These are phyloP conservation scores for Bombus picipes DNA, from an alignment of 1,140 invertebrate genomes.

Conservation along the genomic window DNA sequence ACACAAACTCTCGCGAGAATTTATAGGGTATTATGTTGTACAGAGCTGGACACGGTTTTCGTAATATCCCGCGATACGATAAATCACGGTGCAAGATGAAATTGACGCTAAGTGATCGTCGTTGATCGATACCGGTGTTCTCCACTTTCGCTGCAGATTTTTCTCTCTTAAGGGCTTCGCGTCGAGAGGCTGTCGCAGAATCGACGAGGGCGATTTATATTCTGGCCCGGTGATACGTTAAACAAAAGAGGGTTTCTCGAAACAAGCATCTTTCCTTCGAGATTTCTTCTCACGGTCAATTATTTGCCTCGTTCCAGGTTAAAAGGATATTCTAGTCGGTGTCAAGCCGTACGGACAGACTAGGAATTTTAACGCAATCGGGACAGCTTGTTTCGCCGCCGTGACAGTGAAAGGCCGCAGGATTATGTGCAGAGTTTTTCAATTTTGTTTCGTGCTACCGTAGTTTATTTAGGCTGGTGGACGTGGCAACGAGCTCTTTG, in stretches of 20 bases:
- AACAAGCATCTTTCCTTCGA: not conserved
- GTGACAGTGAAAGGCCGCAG: not conserved
- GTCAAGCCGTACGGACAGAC: conserved; percentile 8
- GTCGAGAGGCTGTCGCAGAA: not conserved
- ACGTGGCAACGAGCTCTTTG: not conserved
- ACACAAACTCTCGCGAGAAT: conserved; percentile 17
- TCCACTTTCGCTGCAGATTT: conserved; percentile 32
- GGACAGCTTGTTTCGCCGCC: conserved; percentile 16
- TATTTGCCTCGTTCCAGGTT: conserved; percentile 2
- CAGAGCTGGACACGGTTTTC: conserved; percentile 25
- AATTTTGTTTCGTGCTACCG: conserved; percentile 4
- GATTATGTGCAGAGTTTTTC: conserved; percentile 24
- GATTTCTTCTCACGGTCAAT: not conserved
- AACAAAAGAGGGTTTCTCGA: conserved; percentile 10
- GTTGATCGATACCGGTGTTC: conserved; percentile 44
- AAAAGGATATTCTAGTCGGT: conserved; percentile 49
- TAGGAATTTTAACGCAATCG: conserved; percentile 40
- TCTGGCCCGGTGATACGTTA: not conserved
- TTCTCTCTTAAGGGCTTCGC: not conserved
- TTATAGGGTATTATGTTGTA: conserved; percentile 48
- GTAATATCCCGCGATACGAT: conserved; percentile 37
- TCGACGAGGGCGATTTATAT: conserved; percentile 35
- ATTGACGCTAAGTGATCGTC: conserved; percentile 52
- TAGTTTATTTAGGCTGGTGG: not conserved
- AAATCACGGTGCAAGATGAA: conserved; percentile 48